phyloP scores from a whole-genome alignment of 2,113 vertebrate genomes.

The Clupea harengus region DNA sequence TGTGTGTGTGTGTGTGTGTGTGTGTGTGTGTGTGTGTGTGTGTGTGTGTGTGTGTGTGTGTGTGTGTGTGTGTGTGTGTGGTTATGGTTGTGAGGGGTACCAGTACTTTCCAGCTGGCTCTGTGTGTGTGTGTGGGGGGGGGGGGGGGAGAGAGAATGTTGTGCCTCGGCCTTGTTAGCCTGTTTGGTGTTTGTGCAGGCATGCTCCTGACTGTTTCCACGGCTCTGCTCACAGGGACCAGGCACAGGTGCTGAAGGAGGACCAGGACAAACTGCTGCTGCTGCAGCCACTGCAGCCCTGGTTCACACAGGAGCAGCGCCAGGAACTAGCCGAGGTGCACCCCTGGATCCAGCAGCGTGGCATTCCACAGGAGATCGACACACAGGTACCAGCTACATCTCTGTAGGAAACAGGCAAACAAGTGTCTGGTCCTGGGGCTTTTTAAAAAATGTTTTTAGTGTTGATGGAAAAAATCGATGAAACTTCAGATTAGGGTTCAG shows the following conservation, averaged over 20 bases:
- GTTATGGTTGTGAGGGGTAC: not conserved
- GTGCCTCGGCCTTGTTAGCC: not conserved
- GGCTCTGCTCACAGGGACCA: constrained; percentile 65
- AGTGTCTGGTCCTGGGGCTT: too few species aligned
- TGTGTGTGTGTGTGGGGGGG: not conserved
- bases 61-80: constrained; percentile 2
- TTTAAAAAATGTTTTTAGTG: too few species aligned
- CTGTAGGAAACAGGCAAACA: too few species aligned
- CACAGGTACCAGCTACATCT: constrained; percentile 61
- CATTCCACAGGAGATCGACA: constrained; percentile 71
- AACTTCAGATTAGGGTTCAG: too few species aligned
- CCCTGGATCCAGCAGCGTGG: constrained; percentile 75
- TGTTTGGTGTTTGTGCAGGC: not conserved
- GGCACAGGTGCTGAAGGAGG: constrained; percentile 77
- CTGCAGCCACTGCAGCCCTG: constrained; percentile 77
- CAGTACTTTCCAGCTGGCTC: too few species aligned
- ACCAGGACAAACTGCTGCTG: constrained; percentile 75
- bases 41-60: not conserved
- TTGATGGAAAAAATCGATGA: too few species aligned
- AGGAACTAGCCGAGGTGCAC: constrained; percentile 79
- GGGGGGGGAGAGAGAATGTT: not conserved
- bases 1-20: not conserved
- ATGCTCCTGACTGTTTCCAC: constrained; percentile 22
- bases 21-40: not conserved
- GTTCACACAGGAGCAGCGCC: constrained; percentile 77